Evolutionary conservation across 2,113 vertebrate species (phyloP).

Genomic region (Taurulus bubalis): DNA sequence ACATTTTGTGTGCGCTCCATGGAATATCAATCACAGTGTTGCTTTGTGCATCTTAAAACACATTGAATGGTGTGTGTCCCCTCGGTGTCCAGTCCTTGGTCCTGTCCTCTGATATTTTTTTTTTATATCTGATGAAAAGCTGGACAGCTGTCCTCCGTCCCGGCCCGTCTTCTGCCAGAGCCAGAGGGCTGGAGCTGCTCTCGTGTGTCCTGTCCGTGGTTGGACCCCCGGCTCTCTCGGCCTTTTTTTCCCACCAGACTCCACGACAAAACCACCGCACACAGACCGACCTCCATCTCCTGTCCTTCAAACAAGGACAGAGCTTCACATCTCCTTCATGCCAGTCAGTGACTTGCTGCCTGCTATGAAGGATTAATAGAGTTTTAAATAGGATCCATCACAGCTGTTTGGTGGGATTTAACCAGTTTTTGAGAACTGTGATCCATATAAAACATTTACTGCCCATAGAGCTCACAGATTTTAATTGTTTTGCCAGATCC

Average conservation of each 20-base stretch:
- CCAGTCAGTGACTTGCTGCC: background rate
- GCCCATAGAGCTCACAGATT: conserved; percentile 1
- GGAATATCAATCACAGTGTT: background rate
- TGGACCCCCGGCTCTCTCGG: conserved; percentile 20
- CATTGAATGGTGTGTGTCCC: conserved; percentile 11
- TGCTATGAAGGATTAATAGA: background rate
- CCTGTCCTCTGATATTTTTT: background rate
- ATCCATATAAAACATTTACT: conserved; percentile 12
- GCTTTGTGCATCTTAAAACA: background rate
- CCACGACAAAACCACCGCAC: conserved; percentile 10
- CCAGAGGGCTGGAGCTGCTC: conserved; percentile 44
- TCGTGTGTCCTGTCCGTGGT: conserved; percentile 27
- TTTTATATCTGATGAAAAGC: conserved; percentile 12
- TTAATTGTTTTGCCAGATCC: conserved; percentile 3
- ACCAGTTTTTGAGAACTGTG: conserved; percentile 2
- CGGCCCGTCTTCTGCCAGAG: conserved; percentile 34
- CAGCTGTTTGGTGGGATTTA: conserved; percentile 9
- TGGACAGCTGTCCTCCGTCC: conserved; percentile 40
- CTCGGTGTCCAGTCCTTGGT: conserved; percentile 27
- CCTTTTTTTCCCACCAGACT: conserved; percentile 9
- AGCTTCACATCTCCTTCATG: conserved; percentile 15
- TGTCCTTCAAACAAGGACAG: conserved; percentile 28
- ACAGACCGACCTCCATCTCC: conserved; percentile 28
- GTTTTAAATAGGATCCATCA: conserved; percentile 11
- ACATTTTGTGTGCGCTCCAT: background rate